Base-by-base conservation (phyloP, 2,113 vertebrate species). In the Puma concolor region DNA sequence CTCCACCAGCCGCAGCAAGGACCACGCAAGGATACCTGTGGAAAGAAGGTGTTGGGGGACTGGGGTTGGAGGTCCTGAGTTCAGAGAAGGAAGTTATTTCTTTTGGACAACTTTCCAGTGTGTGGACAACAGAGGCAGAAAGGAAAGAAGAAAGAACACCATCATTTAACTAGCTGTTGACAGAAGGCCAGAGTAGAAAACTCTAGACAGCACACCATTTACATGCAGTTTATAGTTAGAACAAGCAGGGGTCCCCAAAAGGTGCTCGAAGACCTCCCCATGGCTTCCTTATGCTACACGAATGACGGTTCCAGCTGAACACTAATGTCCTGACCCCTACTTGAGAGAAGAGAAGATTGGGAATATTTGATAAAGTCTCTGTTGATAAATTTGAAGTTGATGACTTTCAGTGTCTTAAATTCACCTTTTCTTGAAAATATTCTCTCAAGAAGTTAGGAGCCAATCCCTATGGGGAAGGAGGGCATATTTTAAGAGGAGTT, bases 381-480 rank as follows among this genome's bases (percentile, higher is more conserved):
- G 64, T 93, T 95, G 72, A 94, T 63, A 60, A 66, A 71, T 48
- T 6, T 38, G 54, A 88, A 50, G 31, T 19, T n/a, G 94, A 88
- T 50, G 90, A 86, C n/a, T n/a, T 64, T 66, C 50, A 17, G 13
- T 48, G 21, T 44, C 74, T 74, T 60, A 23, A 60, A 60, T 60
- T 60, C 57, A 60, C 50, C 41, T 64, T 74, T 86, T 21, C 94
- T 76, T 33, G 21, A 64, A 97, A 77, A 84, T 2, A 16, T 15
- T 60, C 82, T 93, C 85, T 90, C 87, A 88, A 77, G 63, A 95
- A 57, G 67, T 88, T 91, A 88, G 63, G 41, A 79, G 80, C 17
- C n/a, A 17, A 29, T 80, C n/a, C 83, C 80, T 4, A 0, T 14
- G 27, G 10, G n/a, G 17, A 80, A 19, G 66, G 50, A 86, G n/a